Conservation (phyloP, 2,888 invertebrate genomes). For the Drosophila subsilvestris region DNA sequence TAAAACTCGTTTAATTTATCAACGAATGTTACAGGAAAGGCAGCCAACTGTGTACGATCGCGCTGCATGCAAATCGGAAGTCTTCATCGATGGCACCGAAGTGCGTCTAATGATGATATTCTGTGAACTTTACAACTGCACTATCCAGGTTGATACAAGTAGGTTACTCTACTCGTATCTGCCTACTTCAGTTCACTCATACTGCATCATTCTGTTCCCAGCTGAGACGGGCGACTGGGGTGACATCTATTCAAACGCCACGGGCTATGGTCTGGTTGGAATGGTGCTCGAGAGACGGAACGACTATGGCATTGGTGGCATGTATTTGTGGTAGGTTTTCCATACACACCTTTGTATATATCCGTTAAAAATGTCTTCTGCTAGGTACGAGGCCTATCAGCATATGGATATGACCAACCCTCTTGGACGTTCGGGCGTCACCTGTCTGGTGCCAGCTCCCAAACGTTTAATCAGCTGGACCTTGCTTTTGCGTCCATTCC, state of each 20-base stretch:
- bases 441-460: slow-evolving; percentile 88
- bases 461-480: slow-evolving; percentile 86
- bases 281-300: slow-evolving; percentile 87
- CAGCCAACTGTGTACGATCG: slow-evolving; percentile 59
- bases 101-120: slow-evolving; percentile 82
- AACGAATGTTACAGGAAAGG: slow-evolving; percentile 40
- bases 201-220: slow-evolving; percentile 52
- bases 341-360: background rate
- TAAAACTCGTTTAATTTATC: background rate
- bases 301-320: slow-evolving; percentile 83
- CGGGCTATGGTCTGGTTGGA: slow-evolving; percentile 88
- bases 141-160: slow-evolving; percentile 82
- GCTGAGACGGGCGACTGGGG: slow-evolving; percentile 86
- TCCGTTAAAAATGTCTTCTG: background rate
- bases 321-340: slow-evolving; percentile 59
- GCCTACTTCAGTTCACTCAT: background rate
- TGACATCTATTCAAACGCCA: slow-evolving; percentile 86
- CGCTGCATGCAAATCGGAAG: slow-evolving; percentile 41
- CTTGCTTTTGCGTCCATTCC: slow-evolving; percentile 87
- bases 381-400: slow-evolving; percentile 83
- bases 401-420: slow-evolving; percentile 87
- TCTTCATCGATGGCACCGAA: slow-evolving; percentile 86
- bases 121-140: slow-evolving; percentile 84
- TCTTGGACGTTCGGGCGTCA: slow-evolving; percentile 87
- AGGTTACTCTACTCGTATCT: slow-evolving; percentile 16